Base-by-base conservation (phyloP, 1,140 invertebrate genomes). In the Gonioctena quinquepunctata region DNA sequence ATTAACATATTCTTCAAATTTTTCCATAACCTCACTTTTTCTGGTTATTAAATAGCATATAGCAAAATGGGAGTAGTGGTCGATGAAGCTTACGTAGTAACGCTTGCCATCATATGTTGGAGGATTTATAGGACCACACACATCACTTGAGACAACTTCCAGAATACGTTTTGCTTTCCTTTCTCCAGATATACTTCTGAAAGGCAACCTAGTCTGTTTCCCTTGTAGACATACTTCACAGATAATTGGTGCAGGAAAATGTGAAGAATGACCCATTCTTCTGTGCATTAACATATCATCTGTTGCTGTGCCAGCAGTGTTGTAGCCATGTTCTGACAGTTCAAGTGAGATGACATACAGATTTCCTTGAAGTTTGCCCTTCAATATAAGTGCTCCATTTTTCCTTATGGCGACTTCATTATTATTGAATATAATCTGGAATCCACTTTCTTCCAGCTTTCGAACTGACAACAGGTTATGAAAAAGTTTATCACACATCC, bases 61-160 rank as follows among this genome's bases (percentile, higher is more conserved):
- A 16, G 80, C 80, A 70, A 57, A 84, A 33, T 33, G 28, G 2
- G 28, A 33, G n/a, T 33, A 33, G 71, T 84, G 78, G 74, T 84
- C 82, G 42, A 79, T 78, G 57, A 84, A 83, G 6, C 79, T 79
- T 1, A 84, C 50, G 74, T 82, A 82, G 73, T 84, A 84, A 28
- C 63, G 76, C 33, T 74, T 72, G 16, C 78, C 77, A 61, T 82
- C 77, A 49, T 65, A 64, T 6, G 80, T 76, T 18, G 63, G 16
- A 50, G 75, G 76, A 18, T 70, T 71, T 19, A 84, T 82, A 11
- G 81, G 81, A 22, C 81, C 81, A 76, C 79, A 83, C 0, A 84
- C 70, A 74, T 84, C 82, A 50, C 70, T 77, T 61, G 81, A 79
- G 42, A 83, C 71, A 54, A 82, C 28, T 69, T 82, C 76, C 61